Conservation (phyloP, 2,113 vertebrate genomes). For the Etia nguti region DNA sequence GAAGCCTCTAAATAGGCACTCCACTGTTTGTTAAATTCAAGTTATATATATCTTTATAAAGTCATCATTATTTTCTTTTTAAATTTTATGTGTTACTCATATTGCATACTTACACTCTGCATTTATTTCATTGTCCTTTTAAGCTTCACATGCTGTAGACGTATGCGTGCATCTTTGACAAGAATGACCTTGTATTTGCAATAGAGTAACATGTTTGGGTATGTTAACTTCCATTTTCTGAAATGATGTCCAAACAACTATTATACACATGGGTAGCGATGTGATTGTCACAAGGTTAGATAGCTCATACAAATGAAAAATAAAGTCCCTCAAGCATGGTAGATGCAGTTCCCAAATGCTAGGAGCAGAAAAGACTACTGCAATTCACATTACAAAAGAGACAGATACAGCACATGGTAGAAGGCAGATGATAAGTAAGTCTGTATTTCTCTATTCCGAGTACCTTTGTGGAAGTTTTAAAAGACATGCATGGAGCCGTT, state of each 20-base stretch:
- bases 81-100: not conserved
- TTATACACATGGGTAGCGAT: slow-evolving; percentile 50
- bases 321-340: slow-evolving; percentile 54
- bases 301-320: slow-evolving; percentile 50
- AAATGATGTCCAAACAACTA: slow-evolving; percentile 57
- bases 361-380: slow-evolving; percentile 13
- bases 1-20: not conserved
- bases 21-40: not conserved
- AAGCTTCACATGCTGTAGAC: not conserved
- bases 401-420: not conserved
- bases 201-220: not conserved
- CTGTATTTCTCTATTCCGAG: not conserved
- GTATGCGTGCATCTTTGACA: not conserved
- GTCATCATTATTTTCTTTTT: not conserved
- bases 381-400: slow-evolving; percentile 8
- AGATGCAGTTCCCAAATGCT: not conserved
- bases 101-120: not conserved
- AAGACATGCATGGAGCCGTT: accelerated
- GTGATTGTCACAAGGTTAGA: slow-evolving; percentile 58
- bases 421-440: not conserved
- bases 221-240: slow-evolving; percentile 40
- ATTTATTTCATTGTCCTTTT: not conserved
- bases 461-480: not conserved
- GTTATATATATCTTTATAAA: not conserved
- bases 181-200: slow-evolving; percentile 7